Evolutionary conservation across 2,113 vertebrate species (phyloP).

Genomic region (Prochilodus magdalenae): DNA sequence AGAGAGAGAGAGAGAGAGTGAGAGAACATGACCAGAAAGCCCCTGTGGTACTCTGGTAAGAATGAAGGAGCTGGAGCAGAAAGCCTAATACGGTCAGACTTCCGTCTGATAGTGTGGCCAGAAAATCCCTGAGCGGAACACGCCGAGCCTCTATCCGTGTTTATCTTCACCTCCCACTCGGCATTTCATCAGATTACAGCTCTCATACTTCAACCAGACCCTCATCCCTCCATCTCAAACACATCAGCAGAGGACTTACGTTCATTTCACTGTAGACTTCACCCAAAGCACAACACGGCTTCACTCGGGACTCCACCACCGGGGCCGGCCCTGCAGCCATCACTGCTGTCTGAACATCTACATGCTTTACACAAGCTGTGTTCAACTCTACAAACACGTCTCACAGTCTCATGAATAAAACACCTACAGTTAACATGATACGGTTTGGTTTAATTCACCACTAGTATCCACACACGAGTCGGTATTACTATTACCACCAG

Average conservation of each 20-base stretch:
- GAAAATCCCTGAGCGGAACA: slow-evolving; percentile 55
- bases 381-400: too few relatives aligned
- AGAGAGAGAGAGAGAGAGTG: not conserved
- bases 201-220: slow-evolving; percentile 10
- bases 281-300: too few relatives aligned
- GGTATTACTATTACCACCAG: too few relatives aligned
- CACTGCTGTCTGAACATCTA: too few relatives aligned
- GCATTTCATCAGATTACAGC: slow-evolving; percentile 18
- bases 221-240: not conserved
- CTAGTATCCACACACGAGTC: too few relatives aligned
- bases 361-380: too few relatives aligned
- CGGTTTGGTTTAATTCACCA: too few relatives aligned
- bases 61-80: slow-evolving; percentile 51
- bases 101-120: slow-evolving; percentile 55
- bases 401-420: too few relatives aligned
- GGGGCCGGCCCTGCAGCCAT: too few relatives aligned
- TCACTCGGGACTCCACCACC: not conserved
- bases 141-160: slow-evolving; percentile 16
- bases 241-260: not conserved
- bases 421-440: too few relatives aligned
- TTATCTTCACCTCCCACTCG: slow-evolving; percentile 32
- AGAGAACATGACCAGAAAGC: slow-evolving; percentile 16
- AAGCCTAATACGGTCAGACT: slow-evolving; percentile 79
- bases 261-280: not conserved
- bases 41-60: slow-evolving; percentile 35